phyloP scores from a whole-genome alignment of 2,888 invertebrate genomes.

The Synergus japonicus region DNA sequence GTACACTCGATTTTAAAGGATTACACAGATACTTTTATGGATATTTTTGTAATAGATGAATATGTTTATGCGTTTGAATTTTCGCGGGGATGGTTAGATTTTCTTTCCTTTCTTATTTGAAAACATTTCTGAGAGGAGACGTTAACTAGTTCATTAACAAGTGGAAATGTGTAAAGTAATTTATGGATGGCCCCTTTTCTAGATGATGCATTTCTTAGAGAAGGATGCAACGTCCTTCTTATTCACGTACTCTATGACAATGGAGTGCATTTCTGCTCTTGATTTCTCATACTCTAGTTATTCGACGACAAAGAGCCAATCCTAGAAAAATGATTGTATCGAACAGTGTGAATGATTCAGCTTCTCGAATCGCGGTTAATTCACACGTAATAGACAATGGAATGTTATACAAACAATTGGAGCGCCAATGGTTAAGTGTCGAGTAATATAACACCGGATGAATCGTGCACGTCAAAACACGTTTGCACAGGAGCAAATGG shows the following conservation, averaged over 20 bases:
- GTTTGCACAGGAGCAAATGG: constrained; percentile 47
- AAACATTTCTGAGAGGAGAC: no score
- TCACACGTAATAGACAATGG: constrained; percentile 67
- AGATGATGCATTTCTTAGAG: no score
- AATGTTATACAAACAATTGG: constrained; percentile 72
- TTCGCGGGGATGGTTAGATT: no score
- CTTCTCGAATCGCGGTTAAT: constrained; percentile 20
- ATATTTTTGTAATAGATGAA: no score
- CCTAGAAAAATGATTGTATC: constrained; percentile 38
- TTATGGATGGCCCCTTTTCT: no score
- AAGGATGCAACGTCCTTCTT: not conserved
- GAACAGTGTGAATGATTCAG: constrained; percentile 49
- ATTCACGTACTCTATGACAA: not conserved
- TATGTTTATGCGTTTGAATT: no score
- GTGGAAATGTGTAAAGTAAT: no score
- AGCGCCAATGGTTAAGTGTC: constrained; percentile 53
- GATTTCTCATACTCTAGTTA: constrained; percentile 22
- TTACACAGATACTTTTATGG: no score
- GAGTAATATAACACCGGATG: constrained; percentile 58
- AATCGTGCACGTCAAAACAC: constrained; percentile 58
- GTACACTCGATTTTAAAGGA: no score
- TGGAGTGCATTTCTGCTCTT: not conserved
- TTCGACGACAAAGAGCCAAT: constrained; percentile 16
- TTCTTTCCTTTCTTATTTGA: no score
- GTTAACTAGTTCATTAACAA: no score